Evolutionary conservation across 2,888 invertebrate species (phyloP), one percentile per base, ranked within the genome.

Genomic region (Euphydryas editha): DNA sequence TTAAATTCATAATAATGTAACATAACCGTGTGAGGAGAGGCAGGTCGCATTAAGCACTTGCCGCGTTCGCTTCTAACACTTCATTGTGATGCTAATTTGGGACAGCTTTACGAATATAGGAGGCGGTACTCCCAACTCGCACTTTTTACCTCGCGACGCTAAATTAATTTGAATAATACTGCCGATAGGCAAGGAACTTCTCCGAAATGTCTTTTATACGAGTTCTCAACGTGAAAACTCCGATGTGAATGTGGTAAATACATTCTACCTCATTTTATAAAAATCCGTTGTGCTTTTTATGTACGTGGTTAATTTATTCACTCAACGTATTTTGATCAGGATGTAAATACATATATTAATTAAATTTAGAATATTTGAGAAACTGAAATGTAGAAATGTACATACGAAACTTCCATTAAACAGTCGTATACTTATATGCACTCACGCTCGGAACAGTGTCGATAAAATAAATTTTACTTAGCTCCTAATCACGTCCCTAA

Each of bases 81-180:
- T 92, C 90, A 90, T 92, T 92, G 90, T 91, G 85, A 92, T 92
- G 92, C 90, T 91, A 92, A 92, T 92, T 89, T 86, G 83, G 87
- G 89, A 84, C 87, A 85, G 84, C 86, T 84, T 88, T 88, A 89
- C 91, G 91, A 91, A 92, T 90, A 90, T 88, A 30, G 90, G 85
- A 86, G 88, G 85, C 78, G 85, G 82, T 76, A 77, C 80, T 81
- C 80, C 82, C 83, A 78, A 81, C 88, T 86, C 85, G 82, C 88
- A 90, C 86, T 92, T 91, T 92, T 92, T 90, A 86, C 88, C 85
- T 87, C 87, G 83, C 82, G 84, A 85, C 85, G 86, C 85, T 88
- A 91, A 88, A 90, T 91, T 90, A 90, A 90, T 90, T 90, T 91
- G 88, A 90, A 90, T 91, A 91, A 91, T 90, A 89, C 91, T 86